phyloP scores from a whole-genome alignment of 2,113 vertebrate genomes.

The Mohoua ochrocephala region DNA sequence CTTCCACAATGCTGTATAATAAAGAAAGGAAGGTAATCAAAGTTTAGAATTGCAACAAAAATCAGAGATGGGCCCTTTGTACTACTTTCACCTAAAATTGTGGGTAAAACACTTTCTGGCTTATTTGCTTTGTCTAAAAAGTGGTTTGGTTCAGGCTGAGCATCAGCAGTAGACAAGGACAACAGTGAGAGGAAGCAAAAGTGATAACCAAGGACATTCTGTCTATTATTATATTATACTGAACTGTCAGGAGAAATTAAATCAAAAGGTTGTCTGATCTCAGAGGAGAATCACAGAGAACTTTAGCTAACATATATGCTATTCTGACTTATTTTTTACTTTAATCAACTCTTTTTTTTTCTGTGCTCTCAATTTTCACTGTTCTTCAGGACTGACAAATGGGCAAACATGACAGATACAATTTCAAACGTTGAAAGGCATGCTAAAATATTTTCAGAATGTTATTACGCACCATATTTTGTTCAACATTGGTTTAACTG shows the following conservation, averaged over 20 bases:
- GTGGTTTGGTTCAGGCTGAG: not conserved
- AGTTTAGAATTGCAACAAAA: not conserved
- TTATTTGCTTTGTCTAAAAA: not conserved
- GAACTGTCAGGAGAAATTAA: slow-evolving; percentile 55
- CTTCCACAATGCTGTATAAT: not conserved
- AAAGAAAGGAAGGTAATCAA: not conserved
- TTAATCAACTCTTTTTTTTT: not conserved
- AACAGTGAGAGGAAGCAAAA: not conserved
- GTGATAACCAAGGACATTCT: slow-evolving; percentile 14
- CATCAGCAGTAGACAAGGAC: not conserved
- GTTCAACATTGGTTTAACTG: not conserved
- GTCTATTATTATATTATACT: not conserved
- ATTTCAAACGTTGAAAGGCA: not conserved
- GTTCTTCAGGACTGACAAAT: not conserved
- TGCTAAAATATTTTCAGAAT: not conserved
- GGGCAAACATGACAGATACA: not conserved
- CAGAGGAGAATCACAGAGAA: slow-evolving; percentile 12
- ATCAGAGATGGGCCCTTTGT: not conserved
- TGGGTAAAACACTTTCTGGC: not conserved
- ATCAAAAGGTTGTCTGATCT: slow-evolving; percentile 53
- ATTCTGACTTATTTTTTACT: slow-evolving; percentile 7
- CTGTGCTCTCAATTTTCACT: not conserved
- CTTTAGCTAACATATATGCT: not conserved
- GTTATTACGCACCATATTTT: not conserved
- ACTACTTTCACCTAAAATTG: not conserved